Percentiles rank a stretch among this genome's conserved stretches.
phyloP scores from a whole-genome alignment of 2,888 invertebrate species.

The Thymelicus acteon region DNA sequence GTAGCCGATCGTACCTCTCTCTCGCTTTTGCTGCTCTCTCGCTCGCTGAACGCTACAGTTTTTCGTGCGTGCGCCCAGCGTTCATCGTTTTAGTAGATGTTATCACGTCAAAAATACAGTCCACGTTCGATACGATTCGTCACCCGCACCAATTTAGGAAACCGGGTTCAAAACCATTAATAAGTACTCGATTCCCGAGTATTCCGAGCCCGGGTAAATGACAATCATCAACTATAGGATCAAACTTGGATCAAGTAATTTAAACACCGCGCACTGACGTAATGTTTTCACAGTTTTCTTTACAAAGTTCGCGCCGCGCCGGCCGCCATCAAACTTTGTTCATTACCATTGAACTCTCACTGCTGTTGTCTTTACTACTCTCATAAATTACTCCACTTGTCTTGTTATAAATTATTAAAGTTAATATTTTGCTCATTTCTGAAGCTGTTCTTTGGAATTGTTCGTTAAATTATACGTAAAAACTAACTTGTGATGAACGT shows the following conservation, averaged over 20 bases:
- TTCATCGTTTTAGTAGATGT: no score
- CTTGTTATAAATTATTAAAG: constrained; percentile 20
- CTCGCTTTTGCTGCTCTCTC: no score
- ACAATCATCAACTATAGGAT: background rate
- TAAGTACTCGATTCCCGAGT: no score
- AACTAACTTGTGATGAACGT: no score
- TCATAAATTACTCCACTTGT: constrained; percentile 29
- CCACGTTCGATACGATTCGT: no score
- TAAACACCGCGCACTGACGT: background rate
- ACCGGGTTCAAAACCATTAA: no score
- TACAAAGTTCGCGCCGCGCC: constrained; percentile 21
- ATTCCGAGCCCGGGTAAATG: no score
- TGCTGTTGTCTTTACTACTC: constrained; percentile 28
- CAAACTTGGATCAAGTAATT: background rate
- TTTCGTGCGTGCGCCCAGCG: no score
- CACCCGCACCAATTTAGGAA: no score
- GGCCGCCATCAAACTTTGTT: constrained; percentile 33
- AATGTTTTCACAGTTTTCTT: constrained; percentile 24
- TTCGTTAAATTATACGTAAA: background rate
- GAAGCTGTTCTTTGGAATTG: background rate
- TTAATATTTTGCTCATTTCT: constrained; percentile 24
- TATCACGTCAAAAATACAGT: no score
- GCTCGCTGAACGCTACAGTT: no score
- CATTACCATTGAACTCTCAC: constrained; percentile 34
- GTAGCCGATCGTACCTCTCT: no score